Evolutionary conservation across 2,888 invertebrate species (phyloP).

Genomic region (Podotricha telesiphe): DNA sequence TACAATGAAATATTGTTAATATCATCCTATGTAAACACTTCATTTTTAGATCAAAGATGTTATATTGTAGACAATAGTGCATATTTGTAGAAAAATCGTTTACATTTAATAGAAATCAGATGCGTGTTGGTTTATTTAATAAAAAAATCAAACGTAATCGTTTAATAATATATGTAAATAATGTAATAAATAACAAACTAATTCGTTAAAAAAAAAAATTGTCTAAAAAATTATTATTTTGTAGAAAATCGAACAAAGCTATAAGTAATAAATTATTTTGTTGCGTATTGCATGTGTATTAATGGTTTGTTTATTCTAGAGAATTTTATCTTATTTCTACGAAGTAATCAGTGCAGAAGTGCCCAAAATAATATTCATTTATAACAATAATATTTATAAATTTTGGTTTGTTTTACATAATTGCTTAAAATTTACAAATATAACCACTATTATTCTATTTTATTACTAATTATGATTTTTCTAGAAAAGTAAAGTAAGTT

Average conservation of each 20-base stretch:
- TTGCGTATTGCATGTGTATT: no score
- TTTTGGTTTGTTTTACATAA: no score
- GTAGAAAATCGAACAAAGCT: not conserved
- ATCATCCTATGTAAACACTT: not conserved
- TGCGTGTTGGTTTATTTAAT: constrained; percentile 1
- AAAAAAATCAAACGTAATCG: not conserved
- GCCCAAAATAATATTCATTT: not conserved
- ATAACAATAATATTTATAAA: no score
- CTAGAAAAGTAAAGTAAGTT: no score
- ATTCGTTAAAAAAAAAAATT: not conserved
- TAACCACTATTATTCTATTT: no score
- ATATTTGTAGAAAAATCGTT: constrained; percentile 1
- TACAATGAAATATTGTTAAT: constrained; percentile 28
- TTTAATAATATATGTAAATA: not conserved
- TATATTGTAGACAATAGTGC: constrained; percentile 10
- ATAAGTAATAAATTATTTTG: not conserved
- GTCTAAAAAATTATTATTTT: no score
- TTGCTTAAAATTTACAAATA: no score
- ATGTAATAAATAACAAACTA: not conserved
- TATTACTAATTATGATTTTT: no score
- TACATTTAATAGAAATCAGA: not conserved
- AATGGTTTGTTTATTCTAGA: no score
- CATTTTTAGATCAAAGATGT: not conserved
- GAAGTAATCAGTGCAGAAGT: not conserved
- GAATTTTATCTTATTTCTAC: no score